These are phyloP conservation scores for Spilarctia lutea DNA, from an alignment of 2,888 invertebrate species.

Conservation along the genomic window DNA sequence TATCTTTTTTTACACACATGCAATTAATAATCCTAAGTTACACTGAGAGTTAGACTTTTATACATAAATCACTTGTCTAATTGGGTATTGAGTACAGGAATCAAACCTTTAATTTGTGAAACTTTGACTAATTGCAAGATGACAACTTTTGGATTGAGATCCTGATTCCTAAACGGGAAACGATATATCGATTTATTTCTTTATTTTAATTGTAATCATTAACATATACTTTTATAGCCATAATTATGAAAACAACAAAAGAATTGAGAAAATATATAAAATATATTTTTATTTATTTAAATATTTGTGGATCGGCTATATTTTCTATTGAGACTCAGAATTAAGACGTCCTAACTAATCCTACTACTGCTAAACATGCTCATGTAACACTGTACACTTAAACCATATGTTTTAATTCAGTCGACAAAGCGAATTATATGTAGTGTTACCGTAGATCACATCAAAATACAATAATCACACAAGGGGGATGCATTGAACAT, in stretches of 20 bases:
- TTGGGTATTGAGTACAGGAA: not conserved
- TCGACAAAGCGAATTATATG: not conserved
- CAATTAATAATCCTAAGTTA: not conserved
- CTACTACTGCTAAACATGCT: slow-evolving; percentile 2
- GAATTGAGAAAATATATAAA: too few relatives aligned
- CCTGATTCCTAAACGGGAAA: too few relatives aligned
- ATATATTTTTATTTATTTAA: not conserved
- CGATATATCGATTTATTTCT: not conserved
- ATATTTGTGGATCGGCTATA: not conserved
- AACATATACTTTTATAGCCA: too few relatives aligned
- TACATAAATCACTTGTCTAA: not conserved
- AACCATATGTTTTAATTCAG: not conserved
- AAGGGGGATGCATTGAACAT: slow-evolving; percentile 37
- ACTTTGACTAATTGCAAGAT: not conserved
- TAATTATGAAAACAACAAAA: too few relatives aligned
- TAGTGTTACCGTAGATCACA: not conserved
- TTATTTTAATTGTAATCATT: not conserved
- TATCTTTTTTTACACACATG: not conserved
- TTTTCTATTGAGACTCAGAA: not conserved
- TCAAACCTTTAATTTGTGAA: not conserved
- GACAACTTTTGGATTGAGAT: not conserved
- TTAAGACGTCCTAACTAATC: not conserved
- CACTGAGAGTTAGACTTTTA: not conserved
- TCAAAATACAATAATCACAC: slow-evolving; percentile 21
- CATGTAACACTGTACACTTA: not conserved